These are phyloP conservation scores for Pammene fasciana DNA, from an alignment of 2,888 invertebrate genomes.

Conservation along the genomic window DNA sequence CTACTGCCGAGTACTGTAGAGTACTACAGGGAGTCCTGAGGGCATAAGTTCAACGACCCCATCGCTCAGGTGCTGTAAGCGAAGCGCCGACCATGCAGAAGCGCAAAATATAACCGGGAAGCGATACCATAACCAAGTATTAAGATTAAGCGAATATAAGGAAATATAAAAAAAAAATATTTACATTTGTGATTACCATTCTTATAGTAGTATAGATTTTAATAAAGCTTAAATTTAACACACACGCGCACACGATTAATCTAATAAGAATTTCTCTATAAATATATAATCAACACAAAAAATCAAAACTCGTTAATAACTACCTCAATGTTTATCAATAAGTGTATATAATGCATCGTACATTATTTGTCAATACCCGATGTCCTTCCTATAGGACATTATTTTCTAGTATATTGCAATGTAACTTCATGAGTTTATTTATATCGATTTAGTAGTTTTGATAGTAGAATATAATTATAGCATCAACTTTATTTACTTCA, in stretches of 20 bases:
- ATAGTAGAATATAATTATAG: too few relatives aligned
- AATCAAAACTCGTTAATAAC: background rate
- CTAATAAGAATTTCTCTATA: background rate
- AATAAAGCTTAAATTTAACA: background rate
- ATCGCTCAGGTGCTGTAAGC: constrained; percentile 49
- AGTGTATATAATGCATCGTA: too few relatives aligned
- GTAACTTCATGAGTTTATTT: background rate
- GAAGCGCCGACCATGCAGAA: constrained; percentile 54
- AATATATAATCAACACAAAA: background rate
- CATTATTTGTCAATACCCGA: background rate
- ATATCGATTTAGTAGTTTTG: background rate
- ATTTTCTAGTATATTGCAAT: background rate
- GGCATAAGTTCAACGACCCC: constrained; percentile 77
- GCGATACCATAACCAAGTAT: constrained; percentile 32
- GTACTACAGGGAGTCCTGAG: constrained; percentile 65
- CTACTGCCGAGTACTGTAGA: constrained; percentile 33
- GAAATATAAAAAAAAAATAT: constrained; percentile 28
- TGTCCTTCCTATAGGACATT: constrained; percentile 12
- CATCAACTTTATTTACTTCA: too few relatives aligned
- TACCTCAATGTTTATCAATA: too few relatives aligned
- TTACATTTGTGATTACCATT: constrained; percentile 15
- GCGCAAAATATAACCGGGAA: constrained; percentile 44
- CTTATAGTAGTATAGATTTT: background rate
- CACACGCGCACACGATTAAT: constrained; percentile 26
- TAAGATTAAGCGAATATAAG: constrained; percentile 17